Evolutionary conservation across 2,888 invertebrate species (phyloP).

Genomic region (Cheilosia grossa): DNA sequence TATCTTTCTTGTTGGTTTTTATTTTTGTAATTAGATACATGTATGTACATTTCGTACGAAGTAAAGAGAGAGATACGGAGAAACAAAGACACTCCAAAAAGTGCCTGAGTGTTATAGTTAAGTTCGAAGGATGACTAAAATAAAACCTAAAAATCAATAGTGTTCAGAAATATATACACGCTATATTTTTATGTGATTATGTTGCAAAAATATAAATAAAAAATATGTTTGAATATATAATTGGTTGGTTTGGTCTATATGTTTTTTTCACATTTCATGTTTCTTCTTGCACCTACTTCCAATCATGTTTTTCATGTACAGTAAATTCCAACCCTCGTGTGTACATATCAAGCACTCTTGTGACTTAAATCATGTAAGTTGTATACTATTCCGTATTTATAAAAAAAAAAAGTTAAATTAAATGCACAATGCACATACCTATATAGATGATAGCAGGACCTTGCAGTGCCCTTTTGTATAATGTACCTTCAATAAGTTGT

Average conservation of each 20-base stretch:
- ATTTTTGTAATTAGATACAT: constrained; percentile 23
- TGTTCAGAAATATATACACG: constrained; percentile 35
- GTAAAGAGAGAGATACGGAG: constrained; percentile 22
- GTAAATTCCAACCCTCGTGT: constrained; percentile 48
- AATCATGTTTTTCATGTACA: constrained; percentile 58
- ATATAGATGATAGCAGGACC: neutral
- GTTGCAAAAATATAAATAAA: constrained; percentile 63
- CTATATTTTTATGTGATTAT: constrained; percentile 57
- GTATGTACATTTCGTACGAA: constrained; percentile 17
- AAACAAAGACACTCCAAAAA: constrained; percentile 48
- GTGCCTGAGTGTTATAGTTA: constrained; percentile 69
- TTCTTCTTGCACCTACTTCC: constrained; percentile 23
- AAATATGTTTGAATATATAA: constrained; percentile 55
- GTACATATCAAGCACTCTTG: constrained; percentile 54
- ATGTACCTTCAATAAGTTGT: neutral
- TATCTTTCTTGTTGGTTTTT: constrained; percentile 41
- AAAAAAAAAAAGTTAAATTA: neutral
- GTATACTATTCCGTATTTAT: neutral
- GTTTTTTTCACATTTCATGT: constrained; percentile 4
- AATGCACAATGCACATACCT: constrained; percentile 24
- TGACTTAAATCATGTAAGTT: constrained; percentile 42
- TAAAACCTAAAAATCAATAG: constrained; percentile 25
- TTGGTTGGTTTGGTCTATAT: constrained; percentile 36
- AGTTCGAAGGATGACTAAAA: constrained; percentile 49
- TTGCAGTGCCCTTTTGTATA: neutral